Evolutionary conservation across 2,113 vertebrate genomes (phyloP).

Genomic region (Poecilia latipinna): DNA sequence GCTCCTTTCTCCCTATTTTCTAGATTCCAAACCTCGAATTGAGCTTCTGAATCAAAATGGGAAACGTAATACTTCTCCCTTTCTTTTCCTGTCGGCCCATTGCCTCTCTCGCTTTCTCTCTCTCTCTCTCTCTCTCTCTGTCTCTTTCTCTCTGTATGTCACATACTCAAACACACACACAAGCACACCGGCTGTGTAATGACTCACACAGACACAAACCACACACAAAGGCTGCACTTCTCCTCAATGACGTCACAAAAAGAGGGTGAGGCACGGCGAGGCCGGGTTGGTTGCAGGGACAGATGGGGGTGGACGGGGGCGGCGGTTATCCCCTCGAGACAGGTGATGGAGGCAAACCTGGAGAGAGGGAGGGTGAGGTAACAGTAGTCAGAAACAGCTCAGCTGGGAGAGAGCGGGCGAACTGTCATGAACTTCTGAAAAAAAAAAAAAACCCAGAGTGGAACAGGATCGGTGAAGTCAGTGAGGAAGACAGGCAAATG

Average conservation of each 20-base stretch:
- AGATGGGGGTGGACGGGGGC: slow-evolving; percentile 38
- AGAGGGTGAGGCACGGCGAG: slow-evolving; percentile 49
- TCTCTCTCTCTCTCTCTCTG: neutral
- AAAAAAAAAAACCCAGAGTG: neutral
- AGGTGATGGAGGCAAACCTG: slow-evolving; percentile 43
- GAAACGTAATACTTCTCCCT: slow-evolving; percentile 71
- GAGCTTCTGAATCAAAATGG: slow-evolving; percentile 64
- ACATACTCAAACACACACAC: slow-evolving; percentile 26
- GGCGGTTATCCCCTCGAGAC: slow-evolving; percentile 45
- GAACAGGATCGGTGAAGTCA: slow-evolving; percentile 33
- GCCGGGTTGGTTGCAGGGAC: slow-evolving; percentile 40
- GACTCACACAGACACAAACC: slow-evolving; percentile 47
- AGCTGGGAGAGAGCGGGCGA: slow-evolving; percentile 58
- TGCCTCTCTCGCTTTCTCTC: too few species aligned
- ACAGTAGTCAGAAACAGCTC: slow-evolving; percentile 53
- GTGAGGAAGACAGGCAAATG: slow-evolving; percentile 27
- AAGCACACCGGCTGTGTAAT: slow-evolving; percentile 28
- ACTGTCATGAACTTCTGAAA: slow-evolving; percentile 60
- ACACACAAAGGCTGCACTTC: slow-evolving; percentile 37
- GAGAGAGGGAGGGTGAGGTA: slow-evolving; percentile 51
- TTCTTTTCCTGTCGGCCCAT: slow-evolving; percentile 34
- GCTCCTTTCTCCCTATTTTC: slow-evolving; percentile 64
- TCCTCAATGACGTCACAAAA: slow-evolving; percentile 69
- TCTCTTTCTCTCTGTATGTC: slow-evolving; percentile 18
- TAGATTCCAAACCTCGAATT: slow-evolving; percentile 73